Base-by-base conservation (phyloP, 2,797 vertebrate species). In the Clarias laeviceps region DNA sequence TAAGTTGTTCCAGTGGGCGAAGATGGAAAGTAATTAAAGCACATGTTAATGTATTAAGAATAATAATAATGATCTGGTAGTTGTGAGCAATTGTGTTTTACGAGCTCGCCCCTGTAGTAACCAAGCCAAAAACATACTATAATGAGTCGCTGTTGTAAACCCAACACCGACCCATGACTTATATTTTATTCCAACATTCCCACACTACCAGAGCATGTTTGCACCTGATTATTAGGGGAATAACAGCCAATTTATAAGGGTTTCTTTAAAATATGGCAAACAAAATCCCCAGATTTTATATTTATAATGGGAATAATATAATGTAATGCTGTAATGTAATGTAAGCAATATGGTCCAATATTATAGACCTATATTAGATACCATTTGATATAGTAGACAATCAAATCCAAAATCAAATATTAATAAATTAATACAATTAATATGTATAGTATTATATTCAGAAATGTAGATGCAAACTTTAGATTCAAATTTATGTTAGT, bases 81-180 rank as follows among this genome's bases (percentile, higher is more conserved):
- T 86, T 88, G 86, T 88, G 85, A 89, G 88, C 82, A 89, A 88
- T 87, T 62, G 80, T 12, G 62, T 80, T 89, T 90, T 90, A 88
- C 73, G 68, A 90, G 88, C 84, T 89, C 82, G 68, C 81, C 82
- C 77, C 74, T 68, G 76, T 34, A 85, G 73, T 89, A 87, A 84
- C 84, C 85, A 87, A 65, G 85, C 78, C 72, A 87, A 87, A 90
- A 80, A 61, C 9, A 59, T 88, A 68, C 76, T 86, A 86, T 88
- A 90, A 90, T 86, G 87, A 87, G 84, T 56, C 78, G 78, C 69
- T 70, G 84, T 66, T 85, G 85, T 89, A 88, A 80, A 82, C 70
- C 34, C 69, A 85, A 84, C 65, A 54, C 83, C 74, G 87, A 82
- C 84, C 68, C 68, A 80, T 86, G 89, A 85, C 87, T 88, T 84